Percentiles rank a stretch among this genome's conserved stretches.
These are phyloP conservation scores for Caradrina kadenii DNA, from an alignment of 2,888 invertebrate species.

Conservation along the genomic window DNA sequence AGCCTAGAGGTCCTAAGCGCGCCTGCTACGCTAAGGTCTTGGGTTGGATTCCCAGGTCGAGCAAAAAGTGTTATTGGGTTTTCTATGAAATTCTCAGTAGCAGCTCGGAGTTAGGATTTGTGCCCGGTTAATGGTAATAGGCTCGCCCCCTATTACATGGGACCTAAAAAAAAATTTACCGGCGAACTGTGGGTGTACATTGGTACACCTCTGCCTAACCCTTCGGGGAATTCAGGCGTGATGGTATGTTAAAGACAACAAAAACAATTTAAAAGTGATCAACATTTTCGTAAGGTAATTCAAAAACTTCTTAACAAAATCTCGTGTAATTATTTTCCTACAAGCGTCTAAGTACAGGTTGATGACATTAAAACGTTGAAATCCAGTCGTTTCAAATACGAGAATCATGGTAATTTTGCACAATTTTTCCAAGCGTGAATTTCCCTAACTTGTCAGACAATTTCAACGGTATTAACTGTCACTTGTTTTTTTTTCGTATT, in stretches of 20 bases:
- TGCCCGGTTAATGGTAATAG: too few species aligned
- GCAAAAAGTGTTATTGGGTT: too few species aligned
- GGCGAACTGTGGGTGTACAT: too few species aligned
- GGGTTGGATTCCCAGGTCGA: too few species aligned
- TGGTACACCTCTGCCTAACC: too few species aligned
- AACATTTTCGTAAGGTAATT: not conserved
- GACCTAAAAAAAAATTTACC: too few species aligned
- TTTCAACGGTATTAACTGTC: slow-evolving; percentile 40
- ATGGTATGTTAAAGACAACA: not conserved
- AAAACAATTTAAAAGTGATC: not conserved
- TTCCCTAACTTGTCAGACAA: slow-evolving; percentile 40
- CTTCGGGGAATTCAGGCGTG: too few species aligned
- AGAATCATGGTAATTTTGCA: slow-evolving; percentile 24
- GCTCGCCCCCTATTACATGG: too few species aligned
- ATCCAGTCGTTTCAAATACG: slow-evolving; percentile 14
- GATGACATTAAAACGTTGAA: slow-evolving; percentile 30
- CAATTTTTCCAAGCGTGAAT: slow-evolving; percentile 34
- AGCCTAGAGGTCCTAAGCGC: too few species aligned
- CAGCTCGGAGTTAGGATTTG: too few species aligned
- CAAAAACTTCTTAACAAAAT: not conserved
- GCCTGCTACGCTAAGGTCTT: too few species aligned
- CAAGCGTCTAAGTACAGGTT: not conserved
- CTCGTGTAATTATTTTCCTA: not conserved
- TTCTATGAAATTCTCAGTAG: too few species aligned
- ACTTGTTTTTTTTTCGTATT: slow-evolving; percentile 43